Base-by-base conservation (phyloP, 64 coral and sea anemone genomes). In the Montipora capricornis region DNA sequence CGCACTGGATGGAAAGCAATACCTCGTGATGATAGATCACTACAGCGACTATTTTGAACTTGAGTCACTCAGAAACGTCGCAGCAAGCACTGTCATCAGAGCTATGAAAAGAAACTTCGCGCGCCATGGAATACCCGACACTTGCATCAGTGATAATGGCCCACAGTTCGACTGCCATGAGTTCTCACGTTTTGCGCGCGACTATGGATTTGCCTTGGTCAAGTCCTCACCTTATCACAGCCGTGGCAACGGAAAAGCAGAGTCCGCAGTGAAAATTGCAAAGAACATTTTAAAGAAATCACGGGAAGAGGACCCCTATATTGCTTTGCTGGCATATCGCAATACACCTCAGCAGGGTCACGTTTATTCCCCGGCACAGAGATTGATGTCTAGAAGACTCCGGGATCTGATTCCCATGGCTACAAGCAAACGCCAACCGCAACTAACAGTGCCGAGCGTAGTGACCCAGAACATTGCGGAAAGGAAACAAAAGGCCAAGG, bases 231-330 rank as follows among this genome's bases (percentile, higher is more conserved):
- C 91, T 29, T 78, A 87, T 49, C 75, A 49, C 60, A 64, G 60
- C 60, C 60, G 60, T 12, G 60, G 60, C 60, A 64, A 64, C 60
- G 60, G 60, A 12, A 64, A 64, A 12, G 60, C 60, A 64, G 60
- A 64, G 14, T 81, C 89, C 44, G 60, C 61, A 6, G 82, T 70
- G 13, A 69, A 86, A 86, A 73, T 86, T 59, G 52, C 88, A n/a
- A 81, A 91, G 62, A 68, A 81, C 20, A 91, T 91, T 47, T 64
- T 91, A 49, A 91, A 80, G 76, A 90, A 90, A 78, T 90, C 88
- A 47, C 74, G 53, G 20, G 12, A 80, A 19, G 88, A 90, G 44
- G 88, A 91, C 60, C 89, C 89, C 7, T 91, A 91, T 66, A 58
- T 91, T 26, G 76, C 89, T 45, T 67, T 81, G 22, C 66, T 81